Base-by-base conservation (phyloP, 2,888 invertebrate genomes). In the Ennomos erosarius region DNA sequence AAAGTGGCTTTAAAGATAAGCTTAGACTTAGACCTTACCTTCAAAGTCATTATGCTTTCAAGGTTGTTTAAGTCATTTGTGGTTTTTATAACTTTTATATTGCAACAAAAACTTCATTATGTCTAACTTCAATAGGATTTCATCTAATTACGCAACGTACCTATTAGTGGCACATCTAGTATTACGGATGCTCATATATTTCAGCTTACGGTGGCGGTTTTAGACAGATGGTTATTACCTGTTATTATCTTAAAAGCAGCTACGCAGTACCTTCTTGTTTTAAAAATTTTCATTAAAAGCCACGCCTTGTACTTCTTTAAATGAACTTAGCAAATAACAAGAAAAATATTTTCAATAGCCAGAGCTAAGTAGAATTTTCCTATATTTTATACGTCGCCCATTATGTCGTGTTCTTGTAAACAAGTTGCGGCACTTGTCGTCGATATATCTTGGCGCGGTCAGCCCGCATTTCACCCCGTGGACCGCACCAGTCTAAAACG, bases 381-480 rank as follows among this genome's bases (percentile, higher is more conserved):
- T 46, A 79, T 83, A 84, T 84, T 85, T 83, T 81, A 85, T 78
- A 79, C 71, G 69, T 69, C 71, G 77, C 79, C 84, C 84, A 88
- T 88, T 87, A 88, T 79, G 84, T 84, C 80, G 81, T 78, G 85
- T 86, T 89, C 90, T 91, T 91, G 89, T 87, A 85, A 90, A 89
- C 87, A 88, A 84, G 85, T 85, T 81, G 83, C 75, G 79, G 79
- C 85, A 83, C 83, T 86, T 81, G 85, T 82, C 83, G 81, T 84
- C 80, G 87, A 90, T 90, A 89, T 90, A 90, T 90, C 90, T 89
- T 81, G 75, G 78, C 76, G 85, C 82, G 89, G 88, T 86, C 87
- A 86, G 36, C 56, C 35, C 16, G 43, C 34, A 11, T 26, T 26
- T 26, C 26, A 26, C 26, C 26, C 26, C 26, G 46, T 36, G 33